phyloP scores from a whole-genome alignment of 2,888 invertebrate genomes.

The Yponomeuta sedellus region DNA sequence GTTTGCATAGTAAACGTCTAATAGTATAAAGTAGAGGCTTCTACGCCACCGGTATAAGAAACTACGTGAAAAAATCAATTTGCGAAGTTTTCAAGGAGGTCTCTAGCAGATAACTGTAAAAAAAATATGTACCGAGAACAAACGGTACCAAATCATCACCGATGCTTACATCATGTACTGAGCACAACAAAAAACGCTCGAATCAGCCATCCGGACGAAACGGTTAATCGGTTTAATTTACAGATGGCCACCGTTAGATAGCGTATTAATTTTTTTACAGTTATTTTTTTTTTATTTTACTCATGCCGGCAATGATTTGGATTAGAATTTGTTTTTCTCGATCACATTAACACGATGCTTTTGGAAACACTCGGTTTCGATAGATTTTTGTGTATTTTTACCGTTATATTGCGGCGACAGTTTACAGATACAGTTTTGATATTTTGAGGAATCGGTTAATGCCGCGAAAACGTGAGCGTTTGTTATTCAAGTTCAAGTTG shows the following conservation, averaged over 20 bases:
- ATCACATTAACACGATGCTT: not conserved
- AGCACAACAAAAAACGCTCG: constrained; percentile 14
- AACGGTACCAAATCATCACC: constrained; percentile 15
- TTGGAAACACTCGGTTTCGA: not conserved
- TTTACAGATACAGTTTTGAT: not conserved
- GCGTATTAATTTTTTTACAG: constrained; percentile 37
- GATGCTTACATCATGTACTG: constrained; percentile 7
- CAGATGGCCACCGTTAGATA: constrained; percentile 34
- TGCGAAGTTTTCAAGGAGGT: not conserved
- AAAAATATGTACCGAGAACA: not conserved
- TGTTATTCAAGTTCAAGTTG: constrained; percentile 4
- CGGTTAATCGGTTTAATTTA: constrained; percentile 30
- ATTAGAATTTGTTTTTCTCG: not conserved
- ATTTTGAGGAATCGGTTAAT: too few relatives aligned
- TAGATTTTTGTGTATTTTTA: not conserved
- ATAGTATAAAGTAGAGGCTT: too few relatives aligned
- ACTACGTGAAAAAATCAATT: not conserved
- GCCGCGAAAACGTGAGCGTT: not conserved
- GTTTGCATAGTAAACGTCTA: too few relatives aligned
- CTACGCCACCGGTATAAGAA: too few relatives aligned
- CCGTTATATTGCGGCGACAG: not conserved
- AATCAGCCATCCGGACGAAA: constrained; percentile 17
- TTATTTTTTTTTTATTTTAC: constrained; percentile 32
- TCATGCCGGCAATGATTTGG: constrained; percentile 18
- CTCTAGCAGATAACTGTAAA: not conserved